Base-by-base conservation (phyloP, 1,140 invertebrate genomes). In the Frieseomelitta varia region DNA sequence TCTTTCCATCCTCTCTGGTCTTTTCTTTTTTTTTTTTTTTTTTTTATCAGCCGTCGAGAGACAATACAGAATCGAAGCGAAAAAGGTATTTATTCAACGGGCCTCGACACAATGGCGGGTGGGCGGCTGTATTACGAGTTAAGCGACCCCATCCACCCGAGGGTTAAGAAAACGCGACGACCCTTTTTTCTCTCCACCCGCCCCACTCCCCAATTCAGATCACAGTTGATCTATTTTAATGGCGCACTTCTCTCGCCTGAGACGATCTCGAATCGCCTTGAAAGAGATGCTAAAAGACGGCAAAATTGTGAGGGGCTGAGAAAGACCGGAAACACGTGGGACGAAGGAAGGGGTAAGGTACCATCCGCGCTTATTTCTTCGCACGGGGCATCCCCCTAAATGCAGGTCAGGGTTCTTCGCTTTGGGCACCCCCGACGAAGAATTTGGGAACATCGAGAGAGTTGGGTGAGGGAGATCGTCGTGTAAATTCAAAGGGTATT, bases 181-280 rank as follows among this genome's bases (percentile, higher is more conserved):
- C 86, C 86, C 71, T 79, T 88, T 79, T 87, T 88, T 80, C 74
- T 65, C 27, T 68, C n/a, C n/a, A 8, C 39, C 39, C 53, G 77
- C 61, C 61, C 63, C 56, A 47, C 39, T 47, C 34, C 30, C 81
- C 85, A 81, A 87, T 80, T 81, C n/a, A 78, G 55, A 58, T 84
- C 67, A 74, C 73, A 81, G 68, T 74, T 79, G 65, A 88, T 58
- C 85, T 84, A 75, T 87, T 85, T 76, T 81, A 88, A 88, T 87
- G 81, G 82, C 76, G 61, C 86, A 87, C 67, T 88, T 84, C 74
- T 77, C 56, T 77, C 51, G 65, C 58, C 68, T 63, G 73, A 58
- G 81, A 84, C 78, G 79, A 61, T 80, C 47, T 58, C 34, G 68
- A 72, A 85, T 87, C 51, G 73, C 19, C 81, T 61, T 68, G 56